Evolutionary conservation across 2,888 invertebrate species (phyloP), one percentile per base, ranked within the genome.

Genomic region (Anoplius nigerrimus): DNA sequence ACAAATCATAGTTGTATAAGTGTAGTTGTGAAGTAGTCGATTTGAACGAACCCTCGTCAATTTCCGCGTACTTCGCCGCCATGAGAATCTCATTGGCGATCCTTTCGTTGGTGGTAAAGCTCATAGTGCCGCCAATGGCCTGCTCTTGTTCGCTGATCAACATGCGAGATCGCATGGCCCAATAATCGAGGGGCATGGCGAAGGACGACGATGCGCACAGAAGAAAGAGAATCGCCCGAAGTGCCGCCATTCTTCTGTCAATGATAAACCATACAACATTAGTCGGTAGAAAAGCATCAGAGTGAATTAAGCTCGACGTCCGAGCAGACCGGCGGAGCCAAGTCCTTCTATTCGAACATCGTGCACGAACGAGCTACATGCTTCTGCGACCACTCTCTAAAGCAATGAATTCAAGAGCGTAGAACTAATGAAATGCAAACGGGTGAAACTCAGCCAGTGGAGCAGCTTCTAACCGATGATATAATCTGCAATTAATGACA

Each of bases 71-170:
- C 80, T 93, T 93, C 51, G 89, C 89, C 45, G 82, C 80, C 93
- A 93, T 93, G 15, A 93, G 87, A 15, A 92, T 90, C 53, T 90
- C 86, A 84, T 93, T 93, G 53, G 91, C 92, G 1, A 75, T 67
- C 0, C 81, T 59, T 86, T 93, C 93, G 11, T 90, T 89, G 6
- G 87, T 79, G 16, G 83, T 90, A 13, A 93, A 89, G 1, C 82
- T 71, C 15, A 90, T 81, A 56, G 90, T 89, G 0, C 91, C 91
- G n/a, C 93, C 93, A 8, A 93, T 75, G 0, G 89, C 79, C 5
- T 86, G 73, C 0, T 84, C 84, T 16, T 90, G 82, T 84, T 93
- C 93, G 34, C 89, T 87, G 61, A 88, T 81, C 13, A 92, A 80
- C 43, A 93, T 87, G 54, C 89, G 84, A 3, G 84, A 85, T 13